phyloP scores from a whole-genome alignment of 2,888 invertebrate genomes.

The Zeuzera pyrina region DNA sequence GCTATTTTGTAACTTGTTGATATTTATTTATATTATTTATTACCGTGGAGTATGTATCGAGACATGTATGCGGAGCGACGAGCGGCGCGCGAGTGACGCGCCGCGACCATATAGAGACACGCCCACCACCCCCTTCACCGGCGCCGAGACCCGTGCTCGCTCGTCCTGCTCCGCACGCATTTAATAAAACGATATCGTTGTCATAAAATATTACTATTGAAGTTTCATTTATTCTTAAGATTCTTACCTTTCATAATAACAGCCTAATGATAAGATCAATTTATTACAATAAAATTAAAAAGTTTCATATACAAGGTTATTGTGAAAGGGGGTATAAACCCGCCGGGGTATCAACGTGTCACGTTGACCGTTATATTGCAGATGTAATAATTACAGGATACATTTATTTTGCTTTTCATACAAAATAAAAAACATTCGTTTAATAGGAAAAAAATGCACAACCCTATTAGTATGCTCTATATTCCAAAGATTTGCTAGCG shows the following conservation, averaged over 20 bases:
- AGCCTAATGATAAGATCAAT: not conserved
- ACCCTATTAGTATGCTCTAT: too few species aligned
- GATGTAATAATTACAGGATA: too few species aligned
- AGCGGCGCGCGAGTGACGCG: conserved; percentile 33
- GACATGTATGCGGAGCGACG: conserved; percentile 44
- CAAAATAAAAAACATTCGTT: too few species aligned
- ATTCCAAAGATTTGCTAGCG: too few species aligned
- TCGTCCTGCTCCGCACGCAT: conserved; percentile 43
- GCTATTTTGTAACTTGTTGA: conserved; percentile 73
- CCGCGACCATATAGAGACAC: conserved; percentile 52
- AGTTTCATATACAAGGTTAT: too few species aligned
- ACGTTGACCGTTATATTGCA: too few species aligned
- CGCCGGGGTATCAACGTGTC: too few species aligned
- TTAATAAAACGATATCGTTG: conserved; percentile 79
- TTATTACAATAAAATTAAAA: not conserved
- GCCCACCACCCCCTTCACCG: conserved; percentile 56
- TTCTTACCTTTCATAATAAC: not conserved
- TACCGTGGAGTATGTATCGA: conserved; percentile 64
- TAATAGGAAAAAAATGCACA: too few species aligned
- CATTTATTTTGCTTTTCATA: too few species aligned
- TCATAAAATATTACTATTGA: conserved; percentile 63
- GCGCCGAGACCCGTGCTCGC: conserved; percentile 33
- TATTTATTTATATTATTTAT: conserved; percentile 71
- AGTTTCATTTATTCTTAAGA: conserved; percentile 6
- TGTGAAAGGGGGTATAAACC: too few species aligned